Evolutionary conservation across 2,113 vertebrate species (phyloP).

Genomic region (Leucopsar rothschildi): DNA sequence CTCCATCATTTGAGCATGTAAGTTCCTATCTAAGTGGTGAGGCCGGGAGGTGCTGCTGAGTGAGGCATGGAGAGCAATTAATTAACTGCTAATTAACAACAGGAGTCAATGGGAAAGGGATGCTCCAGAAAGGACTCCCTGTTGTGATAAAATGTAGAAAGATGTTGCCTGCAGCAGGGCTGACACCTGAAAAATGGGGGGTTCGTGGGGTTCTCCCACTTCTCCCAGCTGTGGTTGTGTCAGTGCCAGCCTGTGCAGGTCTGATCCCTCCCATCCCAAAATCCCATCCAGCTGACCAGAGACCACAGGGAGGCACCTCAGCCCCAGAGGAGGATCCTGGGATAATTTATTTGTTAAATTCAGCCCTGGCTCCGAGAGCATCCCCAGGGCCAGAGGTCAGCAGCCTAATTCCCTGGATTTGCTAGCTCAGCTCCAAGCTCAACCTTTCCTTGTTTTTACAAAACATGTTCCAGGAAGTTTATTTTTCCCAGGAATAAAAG

Average conservation of each 20-base stretch:
- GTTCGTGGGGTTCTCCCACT: not conserved
- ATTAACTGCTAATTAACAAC: not conserved
- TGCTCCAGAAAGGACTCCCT: not conserved
- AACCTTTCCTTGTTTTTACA: conserved; percentile 33
- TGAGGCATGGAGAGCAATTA: not conserved
- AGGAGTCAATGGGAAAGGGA: not conserved
- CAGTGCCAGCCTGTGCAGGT: not conserved
- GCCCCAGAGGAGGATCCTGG: not conserved
- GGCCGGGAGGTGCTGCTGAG: not conserved
- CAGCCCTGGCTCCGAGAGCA: not conserved
- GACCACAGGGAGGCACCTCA: not conserved
- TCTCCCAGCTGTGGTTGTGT: not conserved
- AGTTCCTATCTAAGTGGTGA: not conserved
- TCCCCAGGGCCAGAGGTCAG: conserved; percentile 36
- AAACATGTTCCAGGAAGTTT: conserved; percentile 54
- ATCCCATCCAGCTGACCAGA: not conserved
- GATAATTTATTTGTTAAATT: not conserved
- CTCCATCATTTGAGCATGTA: not conserved
- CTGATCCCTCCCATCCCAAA: not conserved
- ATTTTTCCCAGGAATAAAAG: conserved; percentile 21
- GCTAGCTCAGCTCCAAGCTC: conserved; percentile 45
- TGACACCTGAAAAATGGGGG: not conserved
- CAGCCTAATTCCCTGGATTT: not conserved
- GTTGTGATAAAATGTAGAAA: not conserved
- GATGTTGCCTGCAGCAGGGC: not conserved